These are phyloP conservation scores for Aplysina aerophoba DNA, from an alignment of 37 sponge, comb jelly and placozoan genomes.

Conservation along the genomic window DNA sequence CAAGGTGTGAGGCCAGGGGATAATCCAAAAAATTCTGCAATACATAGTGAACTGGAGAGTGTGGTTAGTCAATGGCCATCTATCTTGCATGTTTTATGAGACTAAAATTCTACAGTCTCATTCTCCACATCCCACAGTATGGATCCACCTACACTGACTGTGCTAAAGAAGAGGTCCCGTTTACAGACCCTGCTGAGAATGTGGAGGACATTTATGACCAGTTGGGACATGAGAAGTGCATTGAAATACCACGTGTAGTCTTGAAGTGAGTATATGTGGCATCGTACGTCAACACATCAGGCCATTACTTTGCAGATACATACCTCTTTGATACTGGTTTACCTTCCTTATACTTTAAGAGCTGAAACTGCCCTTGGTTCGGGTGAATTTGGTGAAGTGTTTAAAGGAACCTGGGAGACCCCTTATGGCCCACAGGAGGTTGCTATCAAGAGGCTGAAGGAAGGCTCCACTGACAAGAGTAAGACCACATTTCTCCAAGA, in stretches of 20 bases:
- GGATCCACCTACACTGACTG: not conserved
- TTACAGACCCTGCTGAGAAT: not conserved
- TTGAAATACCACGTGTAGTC: constrained; percentile 15
- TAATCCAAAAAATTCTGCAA: too few relatives aligned
- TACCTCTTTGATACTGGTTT: too few relatives aligned
- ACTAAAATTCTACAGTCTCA: too few relatives aligned
- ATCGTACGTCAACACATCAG: not conserved
- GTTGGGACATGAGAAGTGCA: not conserved
- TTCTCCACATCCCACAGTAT: too few relatives aligned
- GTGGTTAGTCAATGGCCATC: too few relatives aligned
- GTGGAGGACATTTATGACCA: constrained; percentile 23
- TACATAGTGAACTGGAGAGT: too few relatives aligned
- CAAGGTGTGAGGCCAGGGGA: too few relatives aligned
- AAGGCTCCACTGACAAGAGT: not conserved
- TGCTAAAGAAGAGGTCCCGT: not conserved
- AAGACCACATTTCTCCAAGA: constrained; percentile 34
- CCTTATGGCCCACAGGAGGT: constrained; percentile 34
- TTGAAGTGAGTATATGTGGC: not conserved
- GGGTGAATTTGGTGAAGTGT: constrained; percentile 46
- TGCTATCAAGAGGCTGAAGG: constrained; percentile 30
- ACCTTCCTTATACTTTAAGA: too few relatives aligned
- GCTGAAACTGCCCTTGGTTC: constrained; percentile 8
- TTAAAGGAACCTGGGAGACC: constrained; percentile 40
- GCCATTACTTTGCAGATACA: too few relatives aligned
- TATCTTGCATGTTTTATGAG: too few relatives aligned